Percentiles rank a stretch among this genome's conserved stretches.
phyloP scores from a whole-genome alignment of 2,888 invertebrate species.

The Lymantria monacha region DNA sequence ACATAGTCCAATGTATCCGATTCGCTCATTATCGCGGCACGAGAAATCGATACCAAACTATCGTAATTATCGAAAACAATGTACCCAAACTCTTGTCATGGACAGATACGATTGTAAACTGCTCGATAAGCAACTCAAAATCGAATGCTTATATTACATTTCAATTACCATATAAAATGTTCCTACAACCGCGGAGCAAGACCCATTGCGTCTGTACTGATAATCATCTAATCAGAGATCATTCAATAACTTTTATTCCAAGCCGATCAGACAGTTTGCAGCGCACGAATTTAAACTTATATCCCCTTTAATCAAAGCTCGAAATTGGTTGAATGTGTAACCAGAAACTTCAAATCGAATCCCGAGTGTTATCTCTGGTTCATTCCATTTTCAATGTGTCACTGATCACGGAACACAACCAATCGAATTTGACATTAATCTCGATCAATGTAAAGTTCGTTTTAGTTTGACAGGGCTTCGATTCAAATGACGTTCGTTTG shows the following conservation, averaged over 20 bases:
- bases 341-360: constrained; percentile 60
- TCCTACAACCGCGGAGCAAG: constrained; percentile 58
- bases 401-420: constrained; percentile 37
- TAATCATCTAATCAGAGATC: constrained; percentile 81
- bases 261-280: constrained; percentile 43
- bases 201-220: constrained; percentile 67
- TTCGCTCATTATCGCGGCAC: constrained; percentile 59
- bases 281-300: constrained; percentile 45
- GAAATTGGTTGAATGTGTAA: constrained; percentile 42
- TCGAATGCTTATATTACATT: constrained; percentile 74
- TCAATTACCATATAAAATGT: constrained; percentile 81
- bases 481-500: constrained; percentile 43
- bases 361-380: constrained; percentile 66
- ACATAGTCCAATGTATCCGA: constrained; percentile 35
- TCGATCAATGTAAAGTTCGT: constrained; percentile 34
- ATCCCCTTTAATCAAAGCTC: constrained; percentile 42
- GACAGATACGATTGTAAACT: constrained; percentile 49
- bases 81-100: constrained; percentile 40
- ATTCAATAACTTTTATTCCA: constrained; percentile 77
- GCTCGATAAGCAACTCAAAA: constrained; percentile 68
- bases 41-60: constrained; percentile 60
- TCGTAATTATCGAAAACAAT: constrained; percentile 59
- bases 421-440: constrained; percentile 49
- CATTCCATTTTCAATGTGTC: constrained; percentile 55
- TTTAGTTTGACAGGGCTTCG: constrained; percentile 27